Base-by-base conservation (phyloP, 2,888 invertebrate species). In the Stramonita haemastoma region DNA sequence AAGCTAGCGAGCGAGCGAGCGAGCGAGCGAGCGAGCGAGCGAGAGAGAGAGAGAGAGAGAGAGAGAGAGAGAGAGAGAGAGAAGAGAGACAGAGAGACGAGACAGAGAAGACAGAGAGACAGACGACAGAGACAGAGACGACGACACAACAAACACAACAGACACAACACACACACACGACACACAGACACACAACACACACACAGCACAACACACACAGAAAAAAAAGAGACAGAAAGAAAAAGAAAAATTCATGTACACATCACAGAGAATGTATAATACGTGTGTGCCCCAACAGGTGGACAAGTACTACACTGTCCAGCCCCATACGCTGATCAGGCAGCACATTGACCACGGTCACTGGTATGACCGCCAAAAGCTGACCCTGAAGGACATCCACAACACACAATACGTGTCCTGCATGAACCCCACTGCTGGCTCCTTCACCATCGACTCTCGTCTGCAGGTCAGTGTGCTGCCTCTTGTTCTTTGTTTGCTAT, bases 381-480 rank as follows among this genome's bases (percentile, higher is more conserved):
- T 99, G 36, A 97, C 98, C 0, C 96, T 99, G 22, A 99, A 99
- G 96, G 99, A 99, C 92, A 98, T 99, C 91, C 98, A 98, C 96
- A 99, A 99, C 95, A 99, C 99, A 90, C 99, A 99, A 95, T 99
- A 99, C 95, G 98, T 99, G 26, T 98, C 98, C 66, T 99, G 99
- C 95, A 99, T 99, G 99, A 99, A 99, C 96, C 99, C 99, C 0
- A 99, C 99, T 0, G 98, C 99, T 56, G 99, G 99, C 86, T 98
- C 98, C 95, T 99, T 99, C 94, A 99, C 99, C 6, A 98, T 99
- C 92, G 99, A 99, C 96, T 98, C 99, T 0, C 97, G 99, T 92
- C 97, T 99, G 17, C 99, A 99, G 95, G 96, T 96, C 93, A 90
- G 88, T 56, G 4, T 46, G 2, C 46, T 46, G 2, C 46, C 8